Base-by-base conservation (phyloP, 2,797 vertebrate species). In the Neosilurus hyrtlii region DNA sequence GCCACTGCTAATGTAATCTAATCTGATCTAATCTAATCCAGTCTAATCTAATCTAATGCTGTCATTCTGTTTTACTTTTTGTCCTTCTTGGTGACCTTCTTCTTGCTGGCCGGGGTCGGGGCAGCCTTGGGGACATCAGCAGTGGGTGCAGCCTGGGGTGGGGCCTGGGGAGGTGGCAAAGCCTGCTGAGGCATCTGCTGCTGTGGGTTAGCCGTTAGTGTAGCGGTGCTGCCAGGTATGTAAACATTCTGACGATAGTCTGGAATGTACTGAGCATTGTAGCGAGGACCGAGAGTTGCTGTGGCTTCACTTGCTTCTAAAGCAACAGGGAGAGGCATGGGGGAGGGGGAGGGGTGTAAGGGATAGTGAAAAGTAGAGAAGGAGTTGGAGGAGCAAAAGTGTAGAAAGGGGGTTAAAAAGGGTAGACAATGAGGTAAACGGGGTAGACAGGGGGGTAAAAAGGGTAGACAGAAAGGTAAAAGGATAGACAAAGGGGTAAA, bases 211-310 rank as follows among this genome's bases (percentile, higher is more conserved):
- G 89, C 88, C n/a, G 94, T 94, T 82, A 96, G 94, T 0, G 96
- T 96, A 86, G 95, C 94, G 0, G 95, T 96, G 89, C 95, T 96
- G 82, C 96, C 96, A 0, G 95, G 96, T 91, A 96, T 96, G 91
- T 96, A 96, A 88, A 96, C 94, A 0, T 96, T 96, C 90, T 96
- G 95, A 81, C 96, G 93, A 90, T 96, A 96, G 86, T 96, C 96
- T 0, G 95, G 95, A 72, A 96, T 94, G 0, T 96, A 96, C 89
- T 95, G 96, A 52, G 94, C 95, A 14, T 95, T 95, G 0, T 96
- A 96, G 88, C 95, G 94, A 43, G 95, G 95, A 0, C 94, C 94
- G 57, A 96, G 87, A 62, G 90, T 88, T 8, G 87, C 89, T 0
- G 86, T 94, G 35, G 93, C 94, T 16, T 96, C 95, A 62, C 89